Evolutionary conservation across 2,797 vertebrate species (phyloP).

Genomic region (Neostethus bicornis): DNA sequence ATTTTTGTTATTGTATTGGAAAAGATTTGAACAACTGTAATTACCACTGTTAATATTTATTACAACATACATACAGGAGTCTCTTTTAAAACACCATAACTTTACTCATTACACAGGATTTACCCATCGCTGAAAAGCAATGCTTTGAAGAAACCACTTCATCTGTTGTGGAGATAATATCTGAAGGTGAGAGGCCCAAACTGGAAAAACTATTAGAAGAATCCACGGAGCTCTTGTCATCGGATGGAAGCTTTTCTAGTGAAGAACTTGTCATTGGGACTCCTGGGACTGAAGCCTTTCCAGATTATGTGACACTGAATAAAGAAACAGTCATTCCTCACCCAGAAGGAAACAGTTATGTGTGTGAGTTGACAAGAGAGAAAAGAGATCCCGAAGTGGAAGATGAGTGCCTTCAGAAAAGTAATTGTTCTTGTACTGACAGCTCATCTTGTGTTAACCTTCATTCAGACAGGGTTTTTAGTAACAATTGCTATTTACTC

Average conservation of each 20-base stretch:
- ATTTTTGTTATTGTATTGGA: too few relatives aligned
- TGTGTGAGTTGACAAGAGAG: conserved; percentile 45
- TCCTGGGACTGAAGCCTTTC: conserved; percentile 35
- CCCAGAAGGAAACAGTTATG: conserved; percentile 67
- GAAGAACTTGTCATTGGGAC: conserved; percentile 14
- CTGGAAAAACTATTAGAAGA: conserved; percentile 31
- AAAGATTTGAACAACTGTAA: too few relatives aligned
- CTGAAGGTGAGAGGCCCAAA: conserved; percentile 43
- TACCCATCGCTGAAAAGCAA: conserved; percentile 66
- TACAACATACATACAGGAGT: not conserved
- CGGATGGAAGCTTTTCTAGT: conserved; percentile 17
- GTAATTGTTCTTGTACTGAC: conserved; percentile 22
- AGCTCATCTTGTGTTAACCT: conserved; percentile 2
- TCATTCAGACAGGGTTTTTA: conserved; percentile 53
- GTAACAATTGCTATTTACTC: conserved; percentile 77
- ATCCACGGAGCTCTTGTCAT: conserved; percentile 32
- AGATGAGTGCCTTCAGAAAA: conserved; percentile 13
- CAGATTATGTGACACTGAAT: conserved; percentile 80
- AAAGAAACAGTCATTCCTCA: conserved; percentile 45
- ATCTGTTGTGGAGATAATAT: conserved; percentile 78
- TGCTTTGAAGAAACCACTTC: conserved; percentile 63
- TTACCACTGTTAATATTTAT: too few relatives aligned
- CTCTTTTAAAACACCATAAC: not conserved
- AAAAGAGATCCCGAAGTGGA: conserved; percentile 1
- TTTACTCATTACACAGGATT: conserved; percentile 54